Conservation (phyloP, 2,113 vertebrate species). For the Dissostichus mawsoni region DNA sequence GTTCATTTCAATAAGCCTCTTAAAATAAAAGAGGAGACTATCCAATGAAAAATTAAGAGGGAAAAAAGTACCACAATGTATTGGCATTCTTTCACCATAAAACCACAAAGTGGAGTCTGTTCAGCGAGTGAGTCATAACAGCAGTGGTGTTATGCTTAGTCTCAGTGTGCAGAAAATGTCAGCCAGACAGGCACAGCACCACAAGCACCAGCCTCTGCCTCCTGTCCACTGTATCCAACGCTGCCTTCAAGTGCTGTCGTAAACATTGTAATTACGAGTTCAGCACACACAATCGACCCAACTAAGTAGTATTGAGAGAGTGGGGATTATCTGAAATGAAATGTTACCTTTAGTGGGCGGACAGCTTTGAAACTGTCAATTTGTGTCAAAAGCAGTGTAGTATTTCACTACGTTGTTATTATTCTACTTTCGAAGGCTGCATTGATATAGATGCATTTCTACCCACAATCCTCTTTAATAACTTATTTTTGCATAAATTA, state of each 20-base stretch:
- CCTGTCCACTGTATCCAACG: constrained; percentile 64
- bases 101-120: constrained; percentile 83
- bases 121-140: constrained; percentile 81
- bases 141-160: constrained; percentile 80
- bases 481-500: not conserved
- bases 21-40: constrained; percentile 21
- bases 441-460: constrained; percentile 16
- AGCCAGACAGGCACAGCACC: constrained; percentile 74
- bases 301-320: constrained; percentile 55
- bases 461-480: not conserved
- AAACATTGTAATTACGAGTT: constrained; percentile 78
- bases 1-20: constrained; percentile 10
- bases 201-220: constrained; percentile 68
- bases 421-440: constrained; percentile 14
- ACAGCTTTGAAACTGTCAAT: constrained; percentile 58
- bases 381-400: constrained; percentile 50
- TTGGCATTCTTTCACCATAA: constrained; percentile 78
- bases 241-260: constrained; percentile 71
- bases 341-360: constrained; percentile 65
- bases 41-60: constrained; percentile 48
- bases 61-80: constrained; percentile 64
- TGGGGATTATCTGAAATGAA: constrained; percentile 67
- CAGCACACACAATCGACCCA: constrained; percentile 63
- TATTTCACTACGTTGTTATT: constrained; percentile 47
- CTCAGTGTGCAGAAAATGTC: constrained; percentile 79